Conservation (phyloP, 2,888 invertebrate species). For the Mactromeris polynyma region DNA sequence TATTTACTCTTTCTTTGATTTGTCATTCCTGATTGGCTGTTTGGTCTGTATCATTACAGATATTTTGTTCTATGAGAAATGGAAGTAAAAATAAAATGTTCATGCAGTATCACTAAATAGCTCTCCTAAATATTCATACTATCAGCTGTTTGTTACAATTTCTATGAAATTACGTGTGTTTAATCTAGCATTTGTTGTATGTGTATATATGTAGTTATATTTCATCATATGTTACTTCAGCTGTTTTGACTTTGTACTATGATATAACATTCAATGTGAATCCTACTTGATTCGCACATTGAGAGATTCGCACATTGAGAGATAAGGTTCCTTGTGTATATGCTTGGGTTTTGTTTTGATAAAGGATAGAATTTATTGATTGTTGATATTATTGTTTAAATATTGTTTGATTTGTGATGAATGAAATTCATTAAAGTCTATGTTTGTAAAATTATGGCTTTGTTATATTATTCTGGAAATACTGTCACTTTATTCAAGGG, state of each 20-base stretch:
- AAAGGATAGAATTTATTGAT: constrained; percentile 16
- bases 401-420: constrained; percentile 63
- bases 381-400: constrained; percentile 44
- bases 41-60: too few relatives aligned
- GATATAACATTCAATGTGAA: not conserved
- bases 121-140: not conserved
- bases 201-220: not conserved
- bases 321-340: not conserved
- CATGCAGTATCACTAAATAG: not conserved
- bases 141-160: not conserved
- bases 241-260: not conserved
- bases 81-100: not conserved
- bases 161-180: not conserved
- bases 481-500: too few relatives aligned
- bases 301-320: not conserved
- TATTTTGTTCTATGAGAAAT: not conserved
- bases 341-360: constrained; percentile 30
- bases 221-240: not conserved
- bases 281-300: not conserved
- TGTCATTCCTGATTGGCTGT: too few relatives aligned
- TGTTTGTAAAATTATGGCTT: constrained; percentile 43
- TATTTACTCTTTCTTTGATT: too few relatives aligned
- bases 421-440: constrained; percentile 59
- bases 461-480: not conserved
- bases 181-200: not conserved